These are phyloP conservation scores for Danio aesculapii DNA, from an alignment of 2,797 vertebrate species.

Conservation along the genomic window DNA sequence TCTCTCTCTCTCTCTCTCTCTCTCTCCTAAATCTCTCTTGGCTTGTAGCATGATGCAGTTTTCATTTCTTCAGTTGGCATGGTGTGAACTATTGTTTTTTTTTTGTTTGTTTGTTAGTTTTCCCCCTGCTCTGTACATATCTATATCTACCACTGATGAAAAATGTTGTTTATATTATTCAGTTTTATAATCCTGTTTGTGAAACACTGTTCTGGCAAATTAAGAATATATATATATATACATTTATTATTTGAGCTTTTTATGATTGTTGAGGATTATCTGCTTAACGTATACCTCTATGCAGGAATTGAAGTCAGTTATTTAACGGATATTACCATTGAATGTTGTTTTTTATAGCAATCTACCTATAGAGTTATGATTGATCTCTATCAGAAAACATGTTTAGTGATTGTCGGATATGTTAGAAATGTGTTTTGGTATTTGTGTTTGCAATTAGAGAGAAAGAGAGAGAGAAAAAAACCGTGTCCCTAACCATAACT, in stretches of 20 bases:
- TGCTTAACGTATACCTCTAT: conserved; percentile 68
- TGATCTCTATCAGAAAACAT: neutral
- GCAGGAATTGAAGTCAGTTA: conserved; percentile 76
- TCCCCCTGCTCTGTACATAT: conserved; percentile 80
- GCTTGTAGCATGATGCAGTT: conserved; percentile 83
- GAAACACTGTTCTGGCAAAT: conserved; percentile 81
- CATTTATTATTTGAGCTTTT: conserved; percentile 76
- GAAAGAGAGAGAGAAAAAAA: conserved; percentile 11
- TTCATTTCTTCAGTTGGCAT: conserved; percentile 79
- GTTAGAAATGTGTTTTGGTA: conserved; percentile 8
- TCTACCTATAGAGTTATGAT: conserved; percentile 63
- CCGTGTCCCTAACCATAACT: conserved; percentile 66
- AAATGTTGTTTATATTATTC: conserved; percentile 86
- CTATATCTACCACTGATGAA: conserved; percentile 56
- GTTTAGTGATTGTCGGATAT: neutral
- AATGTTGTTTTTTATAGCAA: conserved; percentile 59
- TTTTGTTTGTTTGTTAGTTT: conserved; percentile 62
- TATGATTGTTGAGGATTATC: conserved; percentile 61
- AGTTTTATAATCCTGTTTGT: conserved; percentile 88
- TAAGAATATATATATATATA: conserved; percentile 70
- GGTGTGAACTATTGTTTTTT: conserved; percentile 83
- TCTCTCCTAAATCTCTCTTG: conserved; percentile 66
- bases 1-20: conserved; percentile 58
- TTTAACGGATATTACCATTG: conserved; percentile 67
- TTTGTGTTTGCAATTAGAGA: conserved; percentile 13